These are phyloP conservation scores for Brienomyrus longianalis DNA, from an alignment of 2,113 vertebrate species.

Conservation along the genomic window DNA sequence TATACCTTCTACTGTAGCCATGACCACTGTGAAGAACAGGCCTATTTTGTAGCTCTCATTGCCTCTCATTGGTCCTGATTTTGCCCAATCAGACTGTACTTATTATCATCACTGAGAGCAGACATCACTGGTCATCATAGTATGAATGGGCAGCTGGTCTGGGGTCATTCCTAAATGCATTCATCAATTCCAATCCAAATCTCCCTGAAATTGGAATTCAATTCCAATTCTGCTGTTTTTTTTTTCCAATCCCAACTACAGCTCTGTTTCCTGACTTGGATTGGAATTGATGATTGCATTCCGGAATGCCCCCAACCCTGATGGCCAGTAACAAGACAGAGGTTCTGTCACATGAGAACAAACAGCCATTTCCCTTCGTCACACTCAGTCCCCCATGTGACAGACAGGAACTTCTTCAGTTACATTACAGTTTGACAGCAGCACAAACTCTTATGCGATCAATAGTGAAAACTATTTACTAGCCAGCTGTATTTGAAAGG, in stretches of 20 bases:
- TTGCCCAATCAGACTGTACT: neutral
- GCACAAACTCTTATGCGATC: neutral
- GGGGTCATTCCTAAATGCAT: too few relatives aligned
- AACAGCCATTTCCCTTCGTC: neutral
- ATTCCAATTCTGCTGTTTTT: too few relatives aligned
- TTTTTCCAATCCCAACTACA: too few relatives aligned
- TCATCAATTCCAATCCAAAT: too few relatives aligned
- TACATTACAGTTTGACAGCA: neutral
- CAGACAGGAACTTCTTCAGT: neutral
- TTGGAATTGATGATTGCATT: too few relatives aligned
- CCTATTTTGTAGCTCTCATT: neutral
- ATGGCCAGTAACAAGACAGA: neutral
- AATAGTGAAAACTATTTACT: neutral
- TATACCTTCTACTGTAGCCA: neutral
- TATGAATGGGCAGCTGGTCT: neutral
- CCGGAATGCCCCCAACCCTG: too few relatives aligned
- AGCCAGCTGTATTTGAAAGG: neutral
- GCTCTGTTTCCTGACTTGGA: too few relatives aligned
- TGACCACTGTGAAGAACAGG: neutral
- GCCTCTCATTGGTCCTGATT: neutral
- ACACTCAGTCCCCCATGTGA: neutral
- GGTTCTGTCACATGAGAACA: neutral
- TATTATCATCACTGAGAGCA: neutral
- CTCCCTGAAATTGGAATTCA: too few relatives aligned
- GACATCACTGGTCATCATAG: neutral